Evolutionary conservation across 2,797 vertebrate species (phyloP).

Genomic region (Fundulus diaphanus): DNA sequence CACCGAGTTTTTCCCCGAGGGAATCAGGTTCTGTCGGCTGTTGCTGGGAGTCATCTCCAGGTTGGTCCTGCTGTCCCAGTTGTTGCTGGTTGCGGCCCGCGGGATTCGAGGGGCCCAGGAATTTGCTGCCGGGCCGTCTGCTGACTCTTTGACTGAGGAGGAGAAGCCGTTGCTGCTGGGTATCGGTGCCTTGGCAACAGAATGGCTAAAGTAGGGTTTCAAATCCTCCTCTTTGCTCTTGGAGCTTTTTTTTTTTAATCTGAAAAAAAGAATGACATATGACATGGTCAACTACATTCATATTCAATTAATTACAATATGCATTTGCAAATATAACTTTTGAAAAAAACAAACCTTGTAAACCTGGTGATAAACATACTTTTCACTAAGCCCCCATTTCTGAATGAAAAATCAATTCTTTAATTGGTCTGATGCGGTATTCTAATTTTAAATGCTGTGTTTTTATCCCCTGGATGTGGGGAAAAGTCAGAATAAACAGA

Average conservation of each 20-base stretch:
- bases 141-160: neutral
- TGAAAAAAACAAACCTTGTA: too few species aligned
- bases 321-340: too few species aligned
- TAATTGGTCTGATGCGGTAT: too few species aligned
- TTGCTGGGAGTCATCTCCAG: slow-evolving; percentile 63
- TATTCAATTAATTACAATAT: too few species aligned
- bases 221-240: slow-evolving; percentile 11
- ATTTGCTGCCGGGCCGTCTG: neutral
- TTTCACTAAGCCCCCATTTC: too few species aligned
- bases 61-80: slow-evolving; percentile 44
- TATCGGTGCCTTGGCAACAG: slow-evolving; percentile 19
- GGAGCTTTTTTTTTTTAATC: slow-evolving; percentile 49
- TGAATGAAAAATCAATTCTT: too few species aligned
- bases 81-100: slow-evolving; percentile 44
- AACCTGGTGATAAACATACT: too few species aligned
- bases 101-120: slow-evolving; percentile 57
- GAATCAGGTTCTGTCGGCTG: slow-evolving; percentile 44
- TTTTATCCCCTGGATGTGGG: too few species aligned
- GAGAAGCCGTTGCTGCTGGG: neutral
- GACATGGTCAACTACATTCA: too few species aligned
- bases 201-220: slow-evolving; percentile 15
- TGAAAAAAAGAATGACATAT: slow-evolving; percentile 20
- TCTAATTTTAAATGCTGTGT: too few species aligned
- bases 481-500: too few species aligned
- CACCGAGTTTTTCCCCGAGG: slow-evolving; percentile 32